A percentile compares a stretch with the other conserved stretches of the same genome.
Evolutionary conservation across 2,797 vertebrate species (phyloP).

Genomic region (Erethizon dorsatum): DNA sequence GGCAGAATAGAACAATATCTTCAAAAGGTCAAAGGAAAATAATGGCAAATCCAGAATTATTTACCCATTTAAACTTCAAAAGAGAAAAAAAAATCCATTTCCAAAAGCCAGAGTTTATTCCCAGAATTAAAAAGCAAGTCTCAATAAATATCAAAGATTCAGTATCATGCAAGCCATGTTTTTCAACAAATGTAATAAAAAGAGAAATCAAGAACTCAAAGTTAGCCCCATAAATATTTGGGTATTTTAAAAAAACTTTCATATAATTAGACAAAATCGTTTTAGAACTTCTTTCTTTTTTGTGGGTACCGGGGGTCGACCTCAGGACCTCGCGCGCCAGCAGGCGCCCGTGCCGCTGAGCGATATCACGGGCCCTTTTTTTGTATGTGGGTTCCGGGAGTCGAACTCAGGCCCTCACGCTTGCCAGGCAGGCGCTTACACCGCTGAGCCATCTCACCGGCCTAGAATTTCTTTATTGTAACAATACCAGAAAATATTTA

Average conservation of each 20-base stretch:
- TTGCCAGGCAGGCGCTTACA: too few species aligned
- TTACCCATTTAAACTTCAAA: slow-evolving; percentile 53
- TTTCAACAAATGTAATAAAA: slow-evolving; percentile 54
- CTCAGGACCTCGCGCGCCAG: too few species aligned
- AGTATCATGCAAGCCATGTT: slow-evolving; percentile 9
- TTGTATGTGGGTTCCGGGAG: too few species aligned
- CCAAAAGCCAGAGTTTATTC: slow-evolving; percentile 57
- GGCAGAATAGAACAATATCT: slow-evolving; percentile 1
- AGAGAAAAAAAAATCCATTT: slow-evolving; percentile 62
- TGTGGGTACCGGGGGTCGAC: too few species aligned
- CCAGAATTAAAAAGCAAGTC: slow-evolving; percentile 50
- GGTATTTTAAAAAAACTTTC: slow-evolving; percentile 60
- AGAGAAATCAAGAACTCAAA: slow-evolving; percentile 61
- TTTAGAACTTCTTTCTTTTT: neutral
- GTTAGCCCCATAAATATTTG: neutral
- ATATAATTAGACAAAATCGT: neutral
- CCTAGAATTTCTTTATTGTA: neutral
- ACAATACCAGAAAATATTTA: slow-evolving; percentile 45
- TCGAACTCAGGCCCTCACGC: too few species aligned
- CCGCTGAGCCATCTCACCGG: too few species aligned
- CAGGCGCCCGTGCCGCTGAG: too few species aligned
- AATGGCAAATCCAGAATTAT: slow-evolving; percentile 58
- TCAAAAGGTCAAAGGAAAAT: slow-evolving; percentile 59
- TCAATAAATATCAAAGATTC: slow-evolving; percentile 59
- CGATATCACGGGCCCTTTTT: too few species aligned